phyloP scores from a whole-genome alignment of 2,888 invertebrate genomes.

The Folsomia candida region DNA sequence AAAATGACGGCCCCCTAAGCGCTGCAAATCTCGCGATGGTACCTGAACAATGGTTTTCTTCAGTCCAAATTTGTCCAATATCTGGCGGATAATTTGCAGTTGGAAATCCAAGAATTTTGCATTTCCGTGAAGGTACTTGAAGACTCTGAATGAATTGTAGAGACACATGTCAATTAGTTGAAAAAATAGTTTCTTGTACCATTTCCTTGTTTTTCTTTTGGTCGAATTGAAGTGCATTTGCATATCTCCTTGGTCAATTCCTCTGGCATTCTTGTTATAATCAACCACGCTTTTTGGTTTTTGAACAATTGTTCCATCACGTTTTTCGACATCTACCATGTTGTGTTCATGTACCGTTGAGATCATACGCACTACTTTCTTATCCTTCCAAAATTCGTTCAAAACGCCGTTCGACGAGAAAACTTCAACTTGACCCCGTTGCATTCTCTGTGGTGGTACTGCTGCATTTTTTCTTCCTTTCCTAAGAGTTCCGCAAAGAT shows the following conservation, averaged over 20 bases:
- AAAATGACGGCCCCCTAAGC: neutral
- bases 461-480: neutral
- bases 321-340: too few relatives aligned
- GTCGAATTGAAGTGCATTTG: neutral
- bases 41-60: too few relatives aligned
- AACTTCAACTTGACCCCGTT: neutral
- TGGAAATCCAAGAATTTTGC: neutral
- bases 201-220: neutral
- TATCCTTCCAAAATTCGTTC: too few relatives aligned
- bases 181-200: neutral
- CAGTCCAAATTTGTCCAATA: neutral
- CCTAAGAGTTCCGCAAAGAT: slow-evolving; percentile 9
- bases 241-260: neutral
- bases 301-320: too few relatives aligned
- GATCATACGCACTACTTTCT: too few relatives aligned
- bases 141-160: neutral
- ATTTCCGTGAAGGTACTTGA: neutral
- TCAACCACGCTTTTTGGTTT: neutral
- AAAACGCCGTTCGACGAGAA: too few relatives aligned
- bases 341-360: too few relatives aligned
- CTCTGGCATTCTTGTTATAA: neutral
- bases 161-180: neutral
- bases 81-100: neutral
- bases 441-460: neutral
- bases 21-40: too few relatives aligned